Conservation (phyloP, 2,113 vertebrate species). For the Lasiurus cinereus region DNA sequence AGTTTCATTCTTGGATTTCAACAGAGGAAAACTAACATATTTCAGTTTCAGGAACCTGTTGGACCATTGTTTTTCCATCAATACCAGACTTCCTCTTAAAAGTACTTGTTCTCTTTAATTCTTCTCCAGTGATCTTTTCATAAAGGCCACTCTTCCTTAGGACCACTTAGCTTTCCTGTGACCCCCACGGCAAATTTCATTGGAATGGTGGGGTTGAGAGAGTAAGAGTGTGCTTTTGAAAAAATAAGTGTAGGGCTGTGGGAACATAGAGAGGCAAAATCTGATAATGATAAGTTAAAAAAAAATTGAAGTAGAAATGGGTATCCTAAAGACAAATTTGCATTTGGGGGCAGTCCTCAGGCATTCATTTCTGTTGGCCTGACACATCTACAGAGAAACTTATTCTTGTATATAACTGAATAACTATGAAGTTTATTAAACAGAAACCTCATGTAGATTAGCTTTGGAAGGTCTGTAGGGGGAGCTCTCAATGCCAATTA, state of each 20-base stretch:
- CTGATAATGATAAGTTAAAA: neutral
- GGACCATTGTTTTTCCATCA: neutral
- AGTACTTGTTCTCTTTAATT: neutral
- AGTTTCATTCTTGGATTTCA: slow-evolving; percentile 8
- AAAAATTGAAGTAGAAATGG: neutral
- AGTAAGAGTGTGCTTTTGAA: neutral
- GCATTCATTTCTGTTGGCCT: neutral
- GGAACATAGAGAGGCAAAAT: neutral
- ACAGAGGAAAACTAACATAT: neutral
- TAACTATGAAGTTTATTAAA: neutral
- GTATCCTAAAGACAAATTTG: neutral
- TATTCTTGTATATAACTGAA: neutral
- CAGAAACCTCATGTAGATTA: neutral
- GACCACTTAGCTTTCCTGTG: neutral
- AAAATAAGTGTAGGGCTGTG: neutral
- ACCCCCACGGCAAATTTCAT: neutral
- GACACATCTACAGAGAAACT: neutral
- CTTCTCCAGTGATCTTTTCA: neutral
- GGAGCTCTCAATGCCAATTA: neutral
- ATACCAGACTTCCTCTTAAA: neutral
- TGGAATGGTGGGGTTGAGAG: neutral
- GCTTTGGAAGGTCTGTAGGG: neutral
- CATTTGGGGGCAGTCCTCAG: neutral
- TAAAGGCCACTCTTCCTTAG: neutral
- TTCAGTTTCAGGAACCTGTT: neutral